These are phyloP conservation scores for Clanis bilineata DNA, from an alignment of 2,888 invertebrate species.

Conservation along the genomic window DNA sequence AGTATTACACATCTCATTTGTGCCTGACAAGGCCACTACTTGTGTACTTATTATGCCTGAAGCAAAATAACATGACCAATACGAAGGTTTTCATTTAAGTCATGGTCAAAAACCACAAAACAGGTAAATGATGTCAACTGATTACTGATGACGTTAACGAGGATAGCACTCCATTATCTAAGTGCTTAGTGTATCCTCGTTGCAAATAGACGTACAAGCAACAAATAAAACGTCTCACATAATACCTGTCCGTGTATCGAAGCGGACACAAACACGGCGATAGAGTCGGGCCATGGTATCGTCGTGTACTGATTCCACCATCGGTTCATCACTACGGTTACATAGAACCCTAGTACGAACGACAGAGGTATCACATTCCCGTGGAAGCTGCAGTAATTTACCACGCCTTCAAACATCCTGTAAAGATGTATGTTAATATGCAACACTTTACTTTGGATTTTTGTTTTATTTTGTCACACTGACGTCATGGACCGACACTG, in stretches of 20 bases:
- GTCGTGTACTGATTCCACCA: conserved; percentile 95
- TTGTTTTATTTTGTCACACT: conserved; percentile 8
- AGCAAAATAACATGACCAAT: background rate
- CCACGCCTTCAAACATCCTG: conserved; percentile 91
- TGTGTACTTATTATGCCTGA: conserved; percentile 1
- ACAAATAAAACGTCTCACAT: conserved; percentile 19
- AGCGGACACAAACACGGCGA: conserved; percentile 92
- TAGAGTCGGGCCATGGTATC: conserved; percentile 94
- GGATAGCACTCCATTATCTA: background rate
- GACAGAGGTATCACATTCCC: conserved; percentile 95
- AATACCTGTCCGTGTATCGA: conserved; percentile 90
- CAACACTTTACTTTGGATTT: conserved; percentile 1
- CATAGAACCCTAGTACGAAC: conserved; percentile 97
- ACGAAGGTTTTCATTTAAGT: background rate
- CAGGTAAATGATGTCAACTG: conserved; percentile 4
- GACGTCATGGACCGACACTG: conserved; percentile 13
- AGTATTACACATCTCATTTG: conserved; percentile 1
- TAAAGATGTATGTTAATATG: conserved; percentile 31
- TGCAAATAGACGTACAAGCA: background rate
- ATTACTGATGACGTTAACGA: background rate
- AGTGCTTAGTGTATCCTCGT: background rate
- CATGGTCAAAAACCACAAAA: conserved; percentile 1
- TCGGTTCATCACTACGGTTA: conserved; percentile 94
- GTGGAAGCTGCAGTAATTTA: conserved; percentile 92
- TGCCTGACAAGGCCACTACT: background rate